Evolutionary conservation across 2,797 vertebrate genomes (phyloP).

Genomic region (Fundulus diaphanus): DNA sequence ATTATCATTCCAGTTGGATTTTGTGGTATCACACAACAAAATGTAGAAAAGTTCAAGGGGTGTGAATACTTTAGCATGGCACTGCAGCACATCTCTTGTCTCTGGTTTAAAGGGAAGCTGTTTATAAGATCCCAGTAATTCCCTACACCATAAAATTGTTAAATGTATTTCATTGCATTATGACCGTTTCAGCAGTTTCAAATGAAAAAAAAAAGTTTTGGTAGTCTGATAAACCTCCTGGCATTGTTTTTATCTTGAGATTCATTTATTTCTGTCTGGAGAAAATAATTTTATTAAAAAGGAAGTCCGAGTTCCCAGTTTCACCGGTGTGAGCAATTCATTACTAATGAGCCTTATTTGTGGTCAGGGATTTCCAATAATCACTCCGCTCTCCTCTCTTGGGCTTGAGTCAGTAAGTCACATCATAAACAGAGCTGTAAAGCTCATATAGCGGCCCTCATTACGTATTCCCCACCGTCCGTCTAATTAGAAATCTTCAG

Average conservation of each 20-base stretch:
- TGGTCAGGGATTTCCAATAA: slow-evolving; percentile 39
- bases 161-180: not conserved
- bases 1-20: not conserved
- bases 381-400: slow-evolving; percentile 31
- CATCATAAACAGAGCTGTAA: slow-evolving; percentile 24
- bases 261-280: slow-evolving; percentile 21
- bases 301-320: slow-evolving; percentile 20
- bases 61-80: not conserved
- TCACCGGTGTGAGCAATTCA: slow-evolving; percentile 28
- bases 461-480: slow-evolving; percentile 21
- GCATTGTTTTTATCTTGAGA: slow-evolving; percentile 8
- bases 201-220: not conserved
- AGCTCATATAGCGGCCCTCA: slow-evolving; percentile 31
- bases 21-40: not conserved
- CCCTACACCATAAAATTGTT: not conserved
- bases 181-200: not conserved
- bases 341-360: slow-evolving; percentile 43
- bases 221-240: not conserved
- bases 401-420: slow-evolving; percentile 12
- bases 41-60: not conserved
- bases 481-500: slow-evolving; percentile 45
- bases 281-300: slow-evolving; percentile 18
- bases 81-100: not conserved
- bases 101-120: not conserved
- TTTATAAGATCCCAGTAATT: not conserved